Evolutionary conservation across 2,888 invertebrate genomes (phyloP), one percentile per base, ranked within the genome.

Genomic region (Hemithea aestivaria): DNA sequence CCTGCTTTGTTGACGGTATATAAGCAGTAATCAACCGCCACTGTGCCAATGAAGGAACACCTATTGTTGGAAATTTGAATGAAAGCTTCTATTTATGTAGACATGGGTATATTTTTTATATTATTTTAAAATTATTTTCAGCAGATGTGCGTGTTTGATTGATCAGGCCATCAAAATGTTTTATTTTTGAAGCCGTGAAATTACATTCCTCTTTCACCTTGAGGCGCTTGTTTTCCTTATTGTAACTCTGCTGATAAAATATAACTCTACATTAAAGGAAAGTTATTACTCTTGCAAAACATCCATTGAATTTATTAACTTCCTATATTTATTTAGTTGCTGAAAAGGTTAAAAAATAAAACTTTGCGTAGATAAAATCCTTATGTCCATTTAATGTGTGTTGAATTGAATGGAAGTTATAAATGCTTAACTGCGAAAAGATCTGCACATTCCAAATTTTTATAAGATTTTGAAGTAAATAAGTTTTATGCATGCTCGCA

Each of bases 41-140:
- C 79, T 79, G 79, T 78, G 80, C 83, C 84, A 85, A 87, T 85
- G 84, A 84, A 85, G 81, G 82, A 83, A 81, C 78, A 75, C 59
- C 85, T 71, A 82, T 87, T 85, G 85, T 85, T 84, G 66, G 70
- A 67, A 70, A 70, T 73, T 74, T 87, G 82, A 85, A 87, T 87
- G 85, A 85, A 87, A 85, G 85, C 70, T 81, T 74, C 82, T 78
- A 84, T 87, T 83, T 84, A 77, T 80, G 80, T 78, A 75, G 73
- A 66, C 72, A 69, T 67, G 73, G 73, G 71, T 67, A 62, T 56
- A 73, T 80, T 84, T 79, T 80, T 56, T 66, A 53, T 76, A 66
- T 66, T 63, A 66, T 77, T 79, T 77, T 73, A 65, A 78, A 79
- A 77, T 73, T 75, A 80, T 82, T 84, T 85, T 83, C 80, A 83